phyloP scores from a whole-genome alignment of 1,140 invertebrate species.

The Spodoptera frugiperda region DNA sequence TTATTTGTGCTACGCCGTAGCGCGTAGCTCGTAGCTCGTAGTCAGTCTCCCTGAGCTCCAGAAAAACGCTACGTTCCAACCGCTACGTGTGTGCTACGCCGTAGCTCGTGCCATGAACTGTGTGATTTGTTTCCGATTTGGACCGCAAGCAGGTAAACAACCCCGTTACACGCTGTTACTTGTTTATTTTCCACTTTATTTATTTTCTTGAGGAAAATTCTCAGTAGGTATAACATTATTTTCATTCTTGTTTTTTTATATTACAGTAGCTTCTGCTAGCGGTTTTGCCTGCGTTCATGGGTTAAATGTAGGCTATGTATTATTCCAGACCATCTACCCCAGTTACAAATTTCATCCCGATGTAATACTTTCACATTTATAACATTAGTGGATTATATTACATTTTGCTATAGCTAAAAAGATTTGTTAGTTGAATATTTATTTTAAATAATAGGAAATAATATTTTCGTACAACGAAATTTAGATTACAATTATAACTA shows the following conservation, averaged over 20 bases:
- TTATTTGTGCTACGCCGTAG: conserved; percentile 33
- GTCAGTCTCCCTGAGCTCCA: neutral
- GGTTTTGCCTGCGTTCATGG: no score
- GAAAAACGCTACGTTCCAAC: conserved; percentile 28
- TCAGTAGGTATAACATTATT: neutral
- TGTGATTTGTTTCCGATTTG: conserved; percentile 72
- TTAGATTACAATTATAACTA: neutral
- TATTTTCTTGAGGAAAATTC: conserved; percentile 13
- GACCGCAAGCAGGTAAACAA: conserved; percentile 65
- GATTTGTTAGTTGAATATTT: no score
- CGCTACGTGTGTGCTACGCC: conserved; percentile 35
- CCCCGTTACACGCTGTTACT: conserved; percentile 60
- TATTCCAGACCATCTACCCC: no score
- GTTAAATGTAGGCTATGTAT: no score
- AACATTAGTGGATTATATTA: no score
- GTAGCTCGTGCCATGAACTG: conserved; percentile 46
- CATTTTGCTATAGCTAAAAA: no score
- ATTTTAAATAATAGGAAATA: no score
- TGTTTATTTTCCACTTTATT: conserved; percentile 37
- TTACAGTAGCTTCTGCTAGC: no score
- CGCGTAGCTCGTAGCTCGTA: neutral
- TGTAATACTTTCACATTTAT: no score
- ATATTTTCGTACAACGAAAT: no score
- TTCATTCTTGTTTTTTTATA: no score
- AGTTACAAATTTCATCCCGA: no score